Evolutionary conservation across 2,888 invertebrate genomes (phyloP), one percentile per base, ranked within the genome.

Genomic region (Glaucopsyche alexis): DNA sequence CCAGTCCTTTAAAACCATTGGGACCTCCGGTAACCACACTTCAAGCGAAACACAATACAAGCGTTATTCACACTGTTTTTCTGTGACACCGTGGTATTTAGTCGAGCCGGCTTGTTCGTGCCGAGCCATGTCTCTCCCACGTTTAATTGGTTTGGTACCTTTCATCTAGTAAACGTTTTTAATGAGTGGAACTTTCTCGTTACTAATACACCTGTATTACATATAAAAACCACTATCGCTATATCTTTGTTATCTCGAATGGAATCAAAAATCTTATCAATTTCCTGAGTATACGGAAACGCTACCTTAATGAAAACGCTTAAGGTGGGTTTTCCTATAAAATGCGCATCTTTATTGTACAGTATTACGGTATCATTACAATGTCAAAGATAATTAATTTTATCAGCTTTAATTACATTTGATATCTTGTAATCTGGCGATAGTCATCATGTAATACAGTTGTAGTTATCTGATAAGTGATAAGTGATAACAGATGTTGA

Each of bases 351-450:
- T 65, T 66, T 19, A 49, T 47, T 50, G 19, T 67, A 72, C 19
- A 42, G 72, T 42, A 67, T 52, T 19, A 66, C 66, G 29, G 67
- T 73, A 75, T 76, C 73, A 67, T 45, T 74, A 73, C 76, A 79
- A 81, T 79, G 77, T 78, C 66, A 72, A 75, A 75, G 79, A 78
- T 79, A 77, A 77, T 49, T 38, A 72, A 71, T 65, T 71, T 80
- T 82, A 84, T 85, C 83, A 76, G 72, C 75, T 78, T 78, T 83
- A 84, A 84, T 85, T 83, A 81, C 84, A 82, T 76, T 76, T 77
- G 74, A 79, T 82, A 83, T 82, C 82, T 79, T 85, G 83, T 85
- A 85, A 86, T 86, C 82, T 78, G 76, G 76, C 75, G 79, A 80
- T 79, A 80, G 73, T 75, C 71, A 71, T 75, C 72, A 71, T 78